Conservation (phyloP, 2,113 vertebrate genomes). For the Tapirus terrestris region DNA sequence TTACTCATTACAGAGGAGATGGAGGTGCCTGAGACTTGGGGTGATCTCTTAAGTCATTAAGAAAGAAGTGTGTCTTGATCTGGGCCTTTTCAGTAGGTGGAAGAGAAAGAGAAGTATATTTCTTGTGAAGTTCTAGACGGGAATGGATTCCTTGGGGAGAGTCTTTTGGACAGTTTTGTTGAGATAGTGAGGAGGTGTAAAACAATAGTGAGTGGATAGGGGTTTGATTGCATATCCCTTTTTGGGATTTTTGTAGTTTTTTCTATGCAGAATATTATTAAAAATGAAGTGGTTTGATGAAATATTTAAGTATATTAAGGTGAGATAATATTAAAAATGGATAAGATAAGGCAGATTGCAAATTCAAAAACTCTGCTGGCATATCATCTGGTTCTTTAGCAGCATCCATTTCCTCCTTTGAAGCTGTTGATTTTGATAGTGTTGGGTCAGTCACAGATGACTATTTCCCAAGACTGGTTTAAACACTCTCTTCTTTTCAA, state of each 20-base stretch:
- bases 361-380: background rate
- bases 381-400: background rate
- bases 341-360: background rate
- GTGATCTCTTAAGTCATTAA: background rate
- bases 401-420: background rate
- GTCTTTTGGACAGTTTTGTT: background rate
- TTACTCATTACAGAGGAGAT: background rate
- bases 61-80: background rate
- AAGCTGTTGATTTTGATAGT: background rate
- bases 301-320: background rate
- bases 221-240: background rate
- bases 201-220: background rate
- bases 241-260: background rate
- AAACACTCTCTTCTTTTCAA: background rate
- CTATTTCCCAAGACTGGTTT: slow-evolving; percentile 13
- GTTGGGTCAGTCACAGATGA: background rate
- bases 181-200: background rate
- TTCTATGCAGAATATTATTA: background rate
- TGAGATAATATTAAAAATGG: background rate
- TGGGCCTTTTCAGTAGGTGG: background rate
- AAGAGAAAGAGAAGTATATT: background rate
- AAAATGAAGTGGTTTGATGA: background rate
- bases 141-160: background rate
- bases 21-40: background rate
- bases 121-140: background rate